Conservation (phyloP, 2,888 invertebrate species). For the Tricholauxania praeusta region DNA sequence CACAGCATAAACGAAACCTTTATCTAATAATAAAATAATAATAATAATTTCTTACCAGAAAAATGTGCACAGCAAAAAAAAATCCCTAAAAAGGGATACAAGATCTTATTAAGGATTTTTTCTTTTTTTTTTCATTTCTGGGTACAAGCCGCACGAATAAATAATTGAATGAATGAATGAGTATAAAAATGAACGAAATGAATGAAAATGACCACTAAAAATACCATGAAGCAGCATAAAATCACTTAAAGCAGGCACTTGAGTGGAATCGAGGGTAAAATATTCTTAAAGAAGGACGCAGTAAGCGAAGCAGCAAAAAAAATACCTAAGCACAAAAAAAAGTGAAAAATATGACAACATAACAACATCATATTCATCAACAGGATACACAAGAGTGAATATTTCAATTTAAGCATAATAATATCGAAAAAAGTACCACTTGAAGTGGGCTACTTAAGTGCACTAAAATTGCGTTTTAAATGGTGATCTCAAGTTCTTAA, state of each 20-base stretch:
- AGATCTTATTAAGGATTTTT: slow-evolving; percentile 19
- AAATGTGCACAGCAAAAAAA: no score
- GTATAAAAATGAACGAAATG: slow-evolving; percentile 19
- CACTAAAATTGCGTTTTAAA: no score
- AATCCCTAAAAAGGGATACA: slow-evolving; percentile 9
- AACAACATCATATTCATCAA: slow-evolving; percentile 21
- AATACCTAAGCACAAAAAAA: not conserved
- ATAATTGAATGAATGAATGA: slow-evolving; percentile 13
- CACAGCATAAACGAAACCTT: no score
- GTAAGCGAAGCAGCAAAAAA: not conserved
- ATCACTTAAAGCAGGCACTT: slow-evolving; percentile 33
- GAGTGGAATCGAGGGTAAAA: slow-evolving; percentile 35
- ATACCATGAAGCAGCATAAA: slow-evolving; percentile 36
- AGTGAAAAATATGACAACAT: not conserved
- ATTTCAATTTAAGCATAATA: slow-evolving; percentile 17
- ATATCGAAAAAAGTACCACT: not conserved
- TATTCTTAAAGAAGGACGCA: slow-evolving; percentile 1
- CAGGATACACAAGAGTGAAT: slow-evolving; percentile 18
- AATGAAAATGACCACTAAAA: slow-evolving; percentile 40
- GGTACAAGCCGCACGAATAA: slow-evolving; percentile 6
- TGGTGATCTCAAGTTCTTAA: no score
- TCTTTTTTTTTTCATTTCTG: no score
- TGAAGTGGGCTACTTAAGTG: no score
- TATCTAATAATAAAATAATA: no score
- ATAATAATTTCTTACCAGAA: no score